Evolutionary conservation across 2,797 vertebrate species (phyloP), one percentile per base, ranked within the genome.

Genomic region (Alectoris magna): DNA sequence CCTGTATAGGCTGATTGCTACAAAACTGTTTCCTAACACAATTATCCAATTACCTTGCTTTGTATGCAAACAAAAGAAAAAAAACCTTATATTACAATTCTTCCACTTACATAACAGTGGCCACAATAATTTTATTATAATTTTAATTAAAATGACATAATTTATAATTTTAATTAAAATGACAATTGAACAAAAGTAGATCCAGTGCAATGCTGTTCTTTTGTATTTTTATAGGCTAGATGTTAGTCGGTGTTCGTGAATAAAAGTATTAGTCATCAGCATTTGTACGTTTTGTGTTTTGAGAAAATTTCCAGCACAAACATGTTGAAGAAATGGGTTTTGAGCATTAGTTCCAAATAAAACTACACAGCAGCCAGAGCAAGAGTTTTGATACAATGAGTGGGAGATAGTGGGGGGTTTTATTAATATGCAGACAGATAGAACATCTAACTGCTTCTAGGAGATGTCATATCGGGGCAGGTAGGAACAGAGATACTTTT

Each of bases 331-430:
- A 69, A 13, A 56, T 49, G 17, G 4, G 13, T 76, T 95, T 92
- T 36, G 44, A 88, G 56, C 64, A 92, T 68, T 58, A 76, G 3
- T 90, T 95, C 41, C 77, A 82, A 92, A 70, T 29, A 83, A 48
- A 87, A 27, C 36, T 19, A 5, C 43, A 44, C 5, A 79, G 11
- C 81, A 91, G 71, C 91, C 83, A 95, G 71, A 96, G 86, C 34
- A 21, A 74, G 74, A 95, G 36, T 26, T 93, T 86, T 58, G 56
- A n/a, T 74, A 71, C 56, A 51, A 5, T 36, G 83, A 84, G 91
- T 92, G 58, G 93, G 94, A 88, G 68, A 84, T 87, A 84, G 74
- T 68, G 69, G 48, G 74, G 56, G 51, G 67, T 86, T 79, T 87
- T 79, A 69, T 77, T 87, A 72, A 68, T 64, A n/a, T 17, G 21